phyloP scores from a whole-genome alignment of 2,113 vertebrate species.

The Carassius gibelio region DNA sequence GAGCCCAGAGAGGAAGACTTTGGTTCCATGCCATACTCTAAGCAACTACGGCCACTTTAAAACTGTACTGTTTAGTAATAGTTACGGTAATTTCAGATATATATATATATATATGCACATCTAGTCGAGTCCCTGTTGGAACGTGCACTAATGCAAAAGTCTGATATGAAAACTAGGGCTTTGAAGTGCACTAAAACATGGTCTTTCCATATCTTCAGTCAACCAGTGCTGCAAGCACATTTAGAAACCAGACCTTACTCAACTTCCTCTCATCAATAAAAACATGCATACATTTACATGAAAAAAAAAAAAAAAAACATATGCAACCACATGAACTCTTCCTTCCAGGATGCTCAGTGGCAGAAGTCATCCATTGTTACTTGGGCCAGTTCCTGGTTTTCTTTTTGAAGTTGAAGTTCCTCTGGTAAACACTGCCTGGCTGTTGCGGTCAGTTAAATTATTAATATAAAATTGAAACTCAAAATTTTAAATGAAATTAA shows the following conservation, averaged over 20 bases:
- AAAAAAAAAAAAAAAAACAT: background rate
- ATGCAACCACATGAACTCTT: background rate
- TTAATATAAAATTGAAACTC: too few species aligned
- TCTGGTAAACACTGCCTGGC: background rate
- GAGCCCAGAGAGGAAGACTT: slow-evolving; percentile 29
- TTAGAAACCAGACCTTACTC: background rate
- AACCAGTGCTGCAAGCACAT: background rate
- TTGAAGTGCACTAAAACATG: slow-evolving; percentile 14
- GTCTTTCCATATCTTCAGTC: slow-evolving; percentile 18
- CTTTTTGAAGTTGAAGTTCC: slow-evolving; percentile 23
- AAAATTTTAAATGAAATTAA: too few species aligned
- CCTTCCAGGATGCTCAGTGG: background rate
- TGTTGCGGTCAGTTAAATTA: too few species aligned
- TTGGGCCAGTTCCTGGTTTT: background rate
- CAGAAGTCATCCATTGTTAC: slow-evolving; percentile 17
- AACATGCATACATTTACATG: background rate
- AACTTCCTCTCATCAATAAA: slow-evolving; percentile 31
- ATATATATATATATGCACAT: background rate
- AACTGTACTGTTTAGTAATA: background rate
- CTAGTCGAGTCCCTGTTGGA: background rate
- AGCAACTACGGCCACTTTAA: slow-evolving; percentile 10
- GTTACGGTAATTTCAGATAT: slow-evolving; percentile 7
- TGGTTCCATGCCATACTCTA: slow-evolving; percentile 11
- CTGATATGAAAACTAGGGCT: slow-evolving; percentile 7
- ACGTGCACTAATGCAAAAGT: slow-evolving; percentile 16